Evolutionary conservation across 2,797 vertebrate species (phyloP).

Genomic region (Ispidina picta): DNA sequence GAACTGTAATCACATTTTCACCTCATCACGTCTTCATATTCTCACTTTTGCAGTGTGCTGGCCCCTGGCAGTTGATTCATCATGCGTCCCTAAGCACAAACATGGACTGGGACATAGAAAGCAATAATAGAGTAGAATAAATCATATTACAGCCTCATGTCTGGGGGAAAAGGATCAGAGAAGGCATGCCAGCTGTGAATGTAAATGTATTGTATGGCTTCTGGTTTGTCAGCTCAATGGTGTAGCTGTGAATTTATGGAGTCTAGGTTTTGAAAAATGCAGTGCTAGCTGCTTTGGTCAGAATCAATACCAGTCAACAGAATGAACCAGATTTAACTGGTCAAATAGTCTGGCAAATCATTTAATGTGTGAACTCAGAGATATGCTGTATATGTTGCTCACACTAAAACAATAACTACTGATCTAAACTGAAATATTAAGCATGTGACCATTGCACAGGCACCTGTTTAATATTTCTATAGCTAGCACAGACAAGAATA

Average conservation of each 20-base stretch:
- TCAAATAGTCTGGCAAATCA: not conserved
- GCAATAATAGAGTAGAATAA: constrained; percentile 63
- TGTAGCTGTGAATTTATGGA: constrained; percentile 55
- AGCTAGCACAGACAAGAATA: not conserved
- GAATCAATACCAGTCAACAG: constrained; percentile 35
- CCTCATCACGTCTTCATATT: constrained; percentile 34
- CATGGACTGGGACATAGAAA: constrained; percentile 50
- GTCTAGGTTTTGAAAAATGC: constrained; percentile 46
- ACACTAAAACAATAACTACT: not conserved
- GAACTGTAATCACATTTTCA: constrained; percentile 58
- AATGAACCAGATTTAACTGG: constrained; percentile 14
- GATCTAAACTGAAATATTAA: not conserved
- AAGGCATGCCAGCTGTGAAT: constrained; percentile 40
- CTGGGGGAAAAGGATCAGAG: constrained; percentile 45
- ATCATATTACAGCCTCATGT: constrained; percentile 50
- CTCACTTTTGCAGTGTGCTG: constrained; percentile 15
- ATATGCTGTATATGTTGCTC: not conserved
- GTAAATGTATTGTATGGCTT: constrained; percentile 57
- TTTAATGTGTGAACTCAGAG: not conserved
- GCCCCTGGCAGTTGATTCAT: constrained; percentile 64
- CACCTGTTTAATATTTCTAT: not conserved
- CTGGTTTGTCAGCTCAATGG: constrained; percentile 40
- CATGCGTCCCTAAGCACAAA: constrained; percentile 49
- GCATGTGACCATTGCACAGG: not conserved
- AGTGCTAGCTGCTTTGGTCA: not conserved